Base-by-base conservation (phyloP, 1,140 invertebrate species). In the Drosophila ficusphila region DNA sequence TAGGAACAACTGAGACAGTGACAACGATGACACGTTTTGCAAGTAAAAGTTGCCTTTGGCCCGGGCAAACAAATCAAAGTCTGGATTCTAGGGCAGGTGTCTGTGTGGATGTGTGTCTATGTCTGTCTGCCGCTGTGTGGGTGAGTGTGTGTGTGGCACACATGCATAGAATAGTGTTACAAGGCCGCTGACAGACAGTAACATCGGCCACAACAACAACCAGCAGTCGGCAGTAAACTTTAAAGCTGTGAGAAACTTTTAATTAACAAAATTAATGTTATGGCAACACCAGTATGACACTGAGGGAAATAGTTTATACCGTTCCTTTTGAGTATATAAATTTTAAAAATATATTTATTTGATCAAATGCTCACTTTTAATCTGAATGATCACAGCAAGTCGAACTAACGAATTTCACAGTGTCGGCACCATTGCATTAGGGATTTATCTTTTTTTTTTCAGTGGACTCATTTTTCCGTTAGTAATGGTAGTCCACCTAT, bases 261-360 rank as follows among this genome's bases (percentile, higher is more conserved):
- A 86, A 86, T 86, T 86, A 86, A 81, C 81, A 86, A 88, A 86
- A 88, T 86, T 88, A 86, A 86, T 86, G 68, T 77, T 81, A 88
- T 77, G 73, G 77, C 68, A 88, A 77, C 54, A 64, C 39, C 34
- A 64, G 56, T 29, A 34, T 3, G 23, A 44, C 56, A 62, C 44
- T 29, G 27, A 39, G 8, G 38, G 1, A 41, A 36, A 12, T 14
- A 12, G 12, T 23, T 16, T 16, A n/a, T n/a, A n/a, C n/a, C n/a
- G n/a, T n/a, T n/a, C n/a, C n/a, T n/a, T n/a, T n/a, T n/a, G n/a
- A n/a, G n/a, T n/a, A n/a, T n/a, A n/a, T n/a, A n/a, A n/a, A n/a
- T n/a, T n/a, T n/a, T n/a, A n/a, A n/a, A n/a, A n/a, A n/a, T n/a
- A n/a, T n/a, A n/a, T n/a, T n/a, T n/a, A n/a, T n/a, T n/a, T n/a